Evolutionary conservation across 2,113 vertebrate genomes (phyloP), one percentile per base, ranked within the genome.

Genomic region (Nothocercus nigrocapillus): DNA sequence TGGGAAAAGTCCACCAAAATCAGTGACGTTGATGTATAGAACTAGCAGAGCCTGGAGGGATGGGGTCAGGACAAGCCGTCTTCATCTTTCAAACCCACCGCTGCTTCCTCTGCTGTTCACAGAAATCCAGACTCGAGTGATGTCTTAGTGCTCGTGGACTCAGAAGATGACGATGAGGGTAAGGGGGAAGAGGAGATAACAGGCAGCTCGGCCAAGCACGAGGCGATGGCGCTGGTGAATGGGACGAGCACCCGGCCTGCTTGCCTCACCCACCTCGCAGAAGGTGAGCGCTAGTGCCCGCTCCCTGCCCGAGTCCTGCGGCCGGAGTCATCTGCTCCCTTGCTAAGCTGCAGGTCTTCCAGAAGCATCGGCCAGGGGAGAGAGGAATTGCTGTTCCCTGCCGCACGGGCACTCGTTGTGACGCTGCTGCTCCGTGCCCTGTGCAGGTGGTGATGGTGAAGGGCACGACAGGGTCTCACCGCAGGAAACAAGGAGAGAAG

Each of bases 81-180:
- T 63, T 32, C 54, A 58, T 47, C 56, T 56, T 72, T 53, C 32
- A 62, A 12, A 20, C 19, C 61, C 19, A 14, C 32, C 32, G 47
- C 34, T 2, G 4, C 63, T 62, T 76, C 28, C 51, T 78, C n/a
- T 95, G 68, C 94, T 89, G 13, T 78, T 88, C 58, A 21, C 90
- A 98, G 98, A 95, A 93, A 61, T 47, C 94, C 81, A 61, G 96
- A 97, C 59, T 82, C 42, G 0, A 92, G 82, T 12, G 99, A 99
- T 27, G 88, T 99, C 66, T 75, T 99, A 62, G 98, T 98, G 91
- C 98, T 99, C 94, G 98, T 99, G 89, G 99, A 99, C 49, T 99
- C 99, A 0, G 99, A 99, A 14, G 97, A 95, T 2, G 97, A 96
- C 0, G 93, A 95, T 7, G 49, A 75, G 13, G 89, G 85, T 19